Base-by-base conservation (phyloP, 1,140 invertebrate genomes). In the Rhyzopertha dominica region DNA sequence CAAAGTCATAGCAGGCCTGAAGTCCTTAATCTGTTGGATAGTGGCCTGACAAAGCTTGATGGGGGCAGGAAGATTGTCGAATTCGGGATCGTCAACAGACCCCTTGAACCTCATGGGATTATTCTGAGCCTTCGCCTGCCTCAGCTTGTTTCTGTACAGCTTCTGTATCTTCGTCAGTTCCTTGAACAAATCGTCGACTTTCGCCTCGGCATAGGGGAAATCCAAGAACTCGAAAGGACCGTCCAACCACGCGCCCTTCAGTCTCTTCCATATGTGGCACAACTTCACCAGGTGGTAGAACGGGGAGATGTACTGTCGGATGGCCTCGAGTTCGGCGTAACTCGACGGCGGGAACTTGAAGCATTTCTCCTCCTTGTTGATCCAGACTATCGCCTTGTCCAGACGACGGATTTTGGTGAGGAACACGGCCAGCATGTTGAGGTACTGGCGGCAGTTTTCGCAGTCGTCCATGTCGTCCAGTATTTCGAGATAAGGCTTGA, bases 221-320 rank as follows among this genome's bases (percentile, higher is more conserved):
- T 89, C 77, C 29, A 95, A 70, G 58, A 87, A 85, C 62, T 88
- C 79, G 69, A 95, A 95, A 2, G 82, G 78, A n/a, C 90, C 91
- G 67, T 94, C 85, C 75, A 93, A 81, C 86, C 90, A 95, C 31
- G 85, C 83, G 57, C 83, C 85, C 59, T 85, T 81, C 48, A 83
- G 82, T 43, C 83, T 78, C 64, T 84, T 78, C 87, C 91, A 93
- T 58, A 80, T 80, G 49, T 80, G 68, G 13, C 80, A 78, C 13
- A 69, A 61, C 49, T 75, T 63, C 14, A 87, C 72, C 2, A 87
- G 67, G 40, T 74, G 74, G 24, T 82, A 77, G 63, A 85, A 85
- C 8, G 82, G 81, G 57, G 79, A 68, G 23, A 87, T 71, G 53
- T 76, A 79, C 30, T 77, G 76, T 63, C 81, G 82, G 17, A 85